Percentiles rank a stretch among this genome's conserved stretches.
phyloP scores from a whole-genome alignment of 2,797 vertebrate genomes.

The Chelmon rostratus region DNA sequence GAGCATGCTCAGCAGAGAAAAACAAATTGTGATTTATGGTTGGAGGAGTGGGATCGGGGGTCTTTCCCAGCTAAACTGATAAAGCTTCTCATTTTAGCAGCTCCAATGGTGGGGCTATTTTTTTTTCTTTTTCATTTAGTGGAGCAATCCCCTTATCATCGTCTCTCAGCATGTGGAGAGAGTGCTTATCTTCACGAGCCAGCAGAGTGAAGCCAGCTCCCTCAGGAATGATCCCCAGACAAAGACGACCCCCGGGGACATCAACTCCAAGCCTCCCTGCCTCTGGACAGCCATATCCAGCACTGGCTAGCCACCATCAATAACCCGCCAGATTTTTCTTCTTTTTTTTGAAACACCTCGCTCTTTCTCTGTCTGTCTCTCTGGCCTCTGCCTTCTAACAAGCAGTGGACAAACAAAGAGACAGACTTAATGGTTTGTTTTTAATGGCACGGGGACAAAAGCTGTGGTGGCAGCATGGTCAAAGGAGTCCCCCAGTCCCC shows the following conservation, averaged over 20 bases:
- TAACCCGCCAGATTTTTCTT: conserved; percentile 62
- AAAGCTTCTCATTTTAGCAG: conserved; percentile 80
- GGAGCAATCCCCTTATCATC: conserved; percentile 92
- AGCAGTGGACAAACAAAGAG: conserved; percentile 70
- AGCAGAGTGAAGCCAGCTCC: conserved; percentile 91
- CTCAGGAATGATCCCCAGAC: conserved; percentile 86
- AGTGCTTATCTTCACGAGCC: conserved; percentile 92
- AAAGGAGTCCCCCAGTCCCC: conserved; percentile 41
- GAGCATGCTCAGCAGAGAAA: conserved; percentile 55
- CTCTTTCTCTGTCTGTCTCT: conserved; percentile 24
- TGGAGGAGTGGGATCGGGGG: conserved; percentile 59
- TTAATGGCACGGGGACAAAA: conserved; percentile 77
- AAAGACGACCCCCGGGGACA: conserved; percentile 83
- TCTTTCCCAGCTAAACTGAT: conserved; percentile 79
- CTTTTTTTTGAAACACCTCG: conserved; percentile 27
- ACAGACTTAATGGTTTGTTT: conserved; percentile 61
- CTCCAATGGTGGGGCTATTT: conserved; percentile 75
- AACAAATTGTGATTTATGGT: conserved; percentile 74
- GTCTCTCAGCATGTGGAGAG: conserved; percentile 92
- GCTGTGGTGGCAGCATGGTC: conserved; percentile 57
- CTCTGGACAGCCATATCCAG: conserved; percentile 72
- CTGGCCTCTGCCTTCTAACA: conserved; percentile 58
- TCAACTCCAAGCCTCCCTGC: conserved; percentile 72
- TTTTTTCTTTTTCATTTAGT: conserved; percentile 80
- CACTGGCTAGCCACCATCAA: conserved; percentile 77